Evolutionary conservation across 1,140 invertebrate species (phyloP).

Genomic region (Hormaphis cornu): DNA sequence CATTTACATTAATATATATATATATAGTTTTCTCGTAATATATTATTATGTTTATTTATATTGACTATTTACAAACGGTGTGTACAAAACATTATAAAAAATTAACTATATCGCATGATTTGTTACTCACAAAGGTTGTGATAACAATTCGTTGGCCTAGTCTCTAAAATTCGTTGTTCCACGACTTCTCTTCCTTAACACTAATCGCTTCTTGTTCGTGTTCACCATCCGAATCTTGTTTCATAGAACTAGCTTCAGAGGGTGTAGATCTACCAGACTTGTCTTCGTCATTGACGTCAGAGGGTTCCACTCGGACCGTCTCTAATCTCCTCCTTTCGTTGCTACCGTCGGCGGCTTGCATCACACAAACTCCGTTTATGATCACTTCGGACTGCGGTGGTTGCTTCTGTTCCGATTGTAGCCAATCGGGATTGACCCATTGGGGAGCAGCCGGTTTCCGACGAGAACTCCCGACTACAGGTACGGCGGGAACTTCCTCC

Average conservation of each 20-base stretch:
- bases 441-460: conserved; percentile 90
- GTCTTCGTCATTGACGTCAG: conserved; percentile 54
- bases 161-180: conserved; percentile 32
- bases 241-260: not conserved
- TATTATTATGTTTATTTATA: conserved; percentile 14
- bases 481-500: conserved; percentile 41
- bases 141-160: conserved; percentile 26
- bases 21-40: conserved; percentile 6
- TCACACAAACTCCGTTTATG: conserved; percentile 84
- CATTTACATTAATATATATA: too few species aligned
- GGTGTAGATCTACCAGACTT: conserved; percentile 39
- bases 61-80: conserved; percentile 28
- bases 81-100: conserved; percentile 27
- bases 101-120: conserved; percentile 19
- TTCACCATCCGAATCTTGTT: conserved; percentile 19
- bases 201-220: conserved; percentile 22
- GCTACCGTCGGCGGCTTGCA: conserved; percentile 63
- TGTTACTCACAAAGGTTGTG: conserved; percentile 5
- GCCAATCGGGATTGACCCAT: conserved; percentile 89
- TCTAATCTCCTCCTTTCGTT: conserved; percentile 51
- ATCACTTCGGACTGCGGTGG: conserved; percentile 59
- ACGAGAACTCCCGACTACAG: conserved; percentile 44
- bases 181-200: conserved; percentile 23
- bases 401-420: conserved; percentile 14
- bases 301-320: conserved; percentile 61